Base-by-base conservation (phyloP, 2,888 invertebrate species). In the Lepidochitona cinerea region DNA sequence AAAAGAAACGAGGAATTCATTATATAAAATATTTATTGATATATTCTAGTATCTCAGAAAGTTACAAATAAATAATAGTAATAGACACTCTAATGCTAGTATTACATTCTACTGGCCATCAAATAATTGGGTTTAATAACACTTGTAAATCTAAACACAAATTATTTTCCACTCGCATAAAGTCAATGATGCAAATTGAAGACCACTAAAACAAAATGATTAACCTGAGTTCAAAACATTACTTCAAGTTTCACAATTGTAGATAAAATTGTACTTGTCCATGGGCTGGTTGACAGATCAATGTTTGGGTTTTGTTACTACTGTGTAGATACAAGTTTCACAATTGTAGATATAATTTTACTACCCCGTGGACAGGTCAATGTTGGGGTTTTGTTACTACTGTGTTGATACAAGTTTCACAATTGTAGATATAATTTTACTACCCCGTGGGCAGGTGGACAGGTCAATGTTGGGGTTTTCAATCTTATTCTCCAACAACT, bases 401-500 rank as follows among this genome's bases (percentile, higher is more conserved):
- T 88, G 88, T n/a, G 87, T 87, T 6, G 83, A 79, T 6, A 88
- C 83, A 0, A 88, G 82, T 52, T 77, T 83, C 14, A 89, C 88
- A n/a, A 89, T 88, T 35, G 88, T 87, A 66, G 78, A 72, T 26
- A 89, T 89, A 49, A 89, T 88, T 54, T 79, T 82, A 72, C 85
- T 87, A 18, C 89, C 88, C 9, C 86, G 78, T 3, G 88, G 87
- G 76, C 88, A 89, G 6, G 83, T 84, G 70, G 83, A 83, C 67
- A 89, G 78, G 75, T 89, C 88, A 84, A 88, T 86, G 75, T 85
- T 81, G 0, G 89, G 89, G 33, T 82, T 82, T 68, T 83, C 76
- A 23, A 89, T 89, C 73, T 89, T 89, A 77, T 89, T 88, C n/a
- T 82, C 76, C 67, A 89, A 71, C 35, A 89, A 78, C 73, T 86